phyloP scores from a whole-genome alignment of 2,888 invertebrate genomes.

The Pinctada fucata region DNA sequence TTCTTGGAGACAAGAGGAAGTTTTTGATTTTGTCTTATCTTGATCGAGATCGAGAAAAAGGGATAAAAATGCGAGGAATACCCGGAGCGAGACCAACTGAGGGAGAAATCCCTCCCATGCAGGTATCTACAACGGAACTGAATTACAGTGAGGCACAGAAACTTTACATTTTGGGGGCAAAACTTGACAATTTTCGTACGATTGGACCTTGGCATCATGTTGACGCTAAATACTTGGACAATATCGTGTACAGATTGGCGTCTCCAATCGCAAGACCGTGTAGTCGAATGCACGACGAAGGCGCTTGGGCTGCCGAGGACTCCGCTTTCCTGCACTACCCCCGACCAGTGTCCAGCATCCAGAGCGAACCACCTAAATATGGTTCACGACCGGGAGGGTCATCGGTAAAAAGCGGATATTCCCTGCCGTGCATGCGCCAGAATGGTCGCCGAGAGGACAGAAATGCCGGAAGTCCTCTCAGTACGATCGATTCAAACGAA shows the following conservation, averaged over 20 bases:
- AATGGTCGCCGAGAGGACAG: constrained; percentile 32
- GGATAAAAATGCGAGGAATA: background rate
- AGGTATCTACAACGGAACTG: constrained; percentile 9
- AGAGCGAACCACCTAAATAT: constrained; percentile 10
- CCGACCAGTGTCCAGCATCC: constrained; percentile 20
- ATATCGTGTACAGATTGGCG: constrained; percentile 51
- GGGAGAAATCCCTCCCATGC: constrained; percentile 1
- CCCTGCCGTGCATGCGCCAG: constrained; percentile 25
- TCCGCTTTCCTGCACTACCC: constrained; percentile 39
- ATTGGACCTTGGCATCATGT: constrained; percentile 61
- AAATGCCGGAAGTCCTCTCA: constrained; percentile 39
- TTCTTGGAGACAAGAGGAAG: no score
- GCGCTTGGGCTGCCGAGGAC: constrained; percentile 55
- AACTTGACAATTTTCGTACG: constrained; percentile 56
- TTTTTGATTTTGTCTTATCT: no score
- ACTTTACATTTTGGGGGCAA: constrained; percentile 37
- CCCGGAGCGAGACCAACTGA: background rate
- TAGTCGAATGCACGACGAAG: constrained; percentile 53
- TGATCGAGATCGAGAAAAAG: background rate
- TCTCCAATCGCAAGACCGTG: constrained; percentile 51
- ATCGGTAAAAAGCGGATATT: constrained; percentile 23
- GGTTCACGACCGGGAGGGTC: background rate
- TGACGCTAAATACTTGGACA: constrained; percentile 46
- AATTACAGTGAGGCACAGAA: constrained; percentile 31
- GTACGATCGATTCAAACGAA: constrained; percentile 47